These are phyloP conservation scores for Meles meles DNA, from an alignment of 2,113 vertebrate genomes.

Conservation along the genomic window DNA sequence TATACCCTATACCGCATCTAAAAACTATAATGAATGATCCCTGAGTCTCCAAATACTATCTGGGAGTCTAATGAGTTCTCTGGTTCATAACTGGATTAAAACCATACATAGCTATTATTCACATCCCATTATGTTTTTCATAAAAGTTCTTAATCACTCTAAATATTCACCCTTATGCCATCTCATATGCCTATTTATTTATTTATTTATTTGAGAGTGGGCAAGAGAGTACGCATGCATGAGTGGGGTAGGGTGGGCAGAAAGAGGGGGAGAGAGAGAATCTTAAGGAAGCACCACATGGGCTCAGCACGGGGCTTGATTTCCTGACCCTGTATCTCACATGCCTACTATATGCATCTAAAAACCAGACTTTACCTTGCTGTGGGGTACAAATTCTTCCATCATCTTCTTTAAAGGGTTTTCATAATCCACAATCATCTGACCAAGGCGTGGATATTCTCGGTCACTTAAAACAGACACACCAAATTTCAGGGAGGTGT, in stretches of 20 bases:
- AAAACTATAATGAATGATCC: not conserved
- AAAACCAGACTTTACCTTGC: conserved; percentile 87
- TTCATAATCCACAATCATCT: conserved; percentile 99
- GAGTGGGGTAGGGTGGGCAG: not conserved
- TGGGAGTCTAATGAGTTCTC: not conserved
- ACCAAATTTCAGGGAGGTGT: conserved; percentile 40
- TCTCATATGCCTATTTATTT: not conserved
- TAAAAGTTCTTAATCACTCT: not conserved
- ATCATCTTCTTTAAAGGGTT: conserved; percentile 99
- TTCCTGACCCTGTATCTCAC: not conserved
- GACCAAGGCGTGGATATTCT: conserved; percentile 96
- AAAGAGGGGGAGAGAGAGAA: not conserved
- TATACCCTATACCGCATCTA: not conserved
- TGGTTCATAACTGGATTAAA: conserved; percentile 23
- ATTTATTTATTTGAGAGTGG: not conserved
- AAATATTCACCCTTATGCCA: not conserved
- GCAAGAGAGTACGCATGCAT: not conserved
- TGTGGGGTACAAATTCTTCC: conserved; percentile 99
- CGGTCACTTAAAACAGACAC: conserved; percentile 88
- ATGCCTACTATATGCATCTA: not conserved
- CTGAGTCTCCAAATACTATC: not conserved
- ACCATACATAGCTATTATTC: not conserved
- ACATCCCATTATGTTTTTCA: not conserved
- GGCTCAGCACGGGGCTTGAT: not conserved
- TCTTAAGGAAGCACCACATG: not conserved